phyloP scores from a whole-genome alignment of 2,888 invertebrate species.

The Lobophora halterata region DNA sequence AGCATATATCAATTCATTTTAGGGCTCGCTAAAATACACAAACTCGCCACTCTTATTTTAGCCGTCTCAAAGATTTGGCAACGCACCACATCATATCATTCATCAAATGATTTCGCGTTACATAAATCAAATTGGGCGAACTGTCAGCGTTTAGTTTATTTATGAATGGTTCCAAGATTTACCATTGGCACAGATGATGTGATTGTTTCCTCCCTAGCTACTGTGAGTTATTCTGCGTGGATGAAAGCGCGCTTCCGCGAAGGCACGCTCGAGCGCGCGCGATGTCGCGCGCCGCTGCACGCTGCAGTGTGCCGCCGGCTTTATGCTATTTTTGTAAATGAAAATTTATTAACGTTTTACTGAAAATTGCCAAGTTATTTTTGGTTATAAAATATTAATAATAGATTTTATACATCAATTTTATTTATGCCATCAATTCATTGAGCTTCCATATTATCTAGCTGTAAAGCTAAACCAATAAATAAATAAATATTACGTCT shows the following conservation, averaged over 20 bases:
- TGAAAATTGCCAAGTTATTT: too few relatives aligned
- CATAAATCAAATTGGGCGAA: conserved; percentile 22
- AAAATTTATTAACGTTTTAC: conserved; percentile 1
- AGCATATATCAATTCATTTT: too few relatives aligned
- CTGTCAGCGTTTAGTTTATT: conserved; percentile 17
- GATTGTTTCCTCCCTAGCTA: background rate
- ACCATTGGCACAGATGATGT: conserved; percentile 2
- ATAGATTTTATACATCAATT: too few relatives aligned
- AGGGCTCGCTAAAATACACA: too few relatives aligned
- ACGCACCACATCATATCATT: conserved; percentile 7
- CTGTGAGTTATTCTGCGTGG: conserved; percentile 13
- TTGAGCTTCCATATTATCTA: too few relatives aligned
- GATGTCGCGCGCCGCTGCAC: conserved; percentile 38
- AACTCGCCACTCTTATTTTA: conserved; percentile 5
- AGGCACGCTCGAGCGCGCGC: conserved; percentile 40
- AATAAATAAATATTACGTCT: too few relatives aligned
- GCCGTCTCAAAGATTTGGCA: conserved; percentile 13
- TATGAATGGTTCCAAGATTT: conserved; percentile 20
- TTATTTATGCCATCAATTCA: too few relatives aligned
- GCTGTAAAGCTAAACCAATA: too few relatives aligned
- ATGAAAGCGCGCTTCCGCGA: conserved; percentile 55
- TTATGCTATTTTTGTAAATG: conserved; percentile 11
- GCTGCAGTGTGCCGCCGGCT: conserved; percentile 38
- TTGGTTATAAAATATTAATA: too few relatives aligned
- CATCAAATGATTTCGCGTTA: conserved; percentile 23